phyloP scores from a whole-genome alignment of 2,113 vertebrate genomes.

The Hippocampus guttulatus region DNA sequence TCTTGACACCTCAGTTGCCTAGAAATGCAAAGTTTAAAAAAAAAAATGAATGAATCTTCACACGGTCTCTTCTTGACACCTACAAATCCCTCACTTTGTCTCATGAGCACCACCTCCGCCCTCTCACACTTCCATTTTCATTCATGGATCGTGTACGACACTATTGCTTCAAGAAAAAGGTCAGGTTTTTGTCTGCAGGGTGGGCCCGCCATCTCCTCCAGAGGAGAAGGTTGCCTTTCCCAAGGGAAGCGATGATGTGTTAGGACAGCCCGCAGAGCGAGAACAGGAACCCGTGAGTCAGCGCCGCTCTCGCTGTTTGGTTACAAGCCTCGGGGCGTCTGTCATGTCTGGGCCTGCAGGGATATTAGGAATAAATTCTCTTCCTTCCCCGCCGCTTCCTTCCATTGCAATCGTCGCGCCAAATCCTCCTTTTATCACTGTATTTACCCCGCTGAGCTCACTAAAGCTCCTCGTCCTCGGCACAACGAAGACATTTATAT shows the following conservation, averaged over 20 bases:
- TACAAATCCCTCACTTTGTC: slow-evolving; percentile 22
- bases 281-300: slow-evolving; percentile 65
- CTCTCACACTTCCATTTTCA: slow-evolving; percentile 14
- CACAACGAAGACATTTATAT: slow-evolving; percentile 59
- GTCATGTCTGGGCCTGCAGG: slow-evolving; percentile 56
- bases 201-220: slow-evolving; percentile 28
- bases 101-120: not conserved
- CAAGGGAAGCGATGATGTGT: slow-evolving; percentile 62
- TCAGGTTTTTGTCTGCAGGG: slow-evolving; percentile 49
- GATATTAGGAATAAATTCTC: slow-evolving; percentile 54
- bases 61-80: slow-evolving; percentile 40
- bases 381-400: slow-evolving; percentile 53
- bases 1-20: slow-evolving; percentile 52
- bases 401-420: slow-evolving; percentile 33
- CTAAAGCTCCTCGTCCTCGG: slow-evolving; percentile 56
- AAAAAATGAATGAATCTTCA: slow-evolving; percentile 53
- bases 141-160: slow-evolving; percentile 41
- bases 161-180: slow-evolving; percentile 46
- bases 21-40: slow-evolving; percentile 58
- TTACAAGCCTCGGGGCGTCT: slow-evolving; percentile 47
- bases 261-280: slow-evolving; percentile 56
- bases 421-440: slow-evolving; percentile 58
- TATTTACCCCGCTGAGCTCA: slow-evolving; percentile 66
- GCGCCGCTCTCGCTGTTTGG: slow-evolving; percentile 57
- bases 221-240: slow-evolving; percentile 37